Base-by-base conservation (phyloP, 2,797 vertebrate genomes). In the Chelmon rostratus region DNA sequence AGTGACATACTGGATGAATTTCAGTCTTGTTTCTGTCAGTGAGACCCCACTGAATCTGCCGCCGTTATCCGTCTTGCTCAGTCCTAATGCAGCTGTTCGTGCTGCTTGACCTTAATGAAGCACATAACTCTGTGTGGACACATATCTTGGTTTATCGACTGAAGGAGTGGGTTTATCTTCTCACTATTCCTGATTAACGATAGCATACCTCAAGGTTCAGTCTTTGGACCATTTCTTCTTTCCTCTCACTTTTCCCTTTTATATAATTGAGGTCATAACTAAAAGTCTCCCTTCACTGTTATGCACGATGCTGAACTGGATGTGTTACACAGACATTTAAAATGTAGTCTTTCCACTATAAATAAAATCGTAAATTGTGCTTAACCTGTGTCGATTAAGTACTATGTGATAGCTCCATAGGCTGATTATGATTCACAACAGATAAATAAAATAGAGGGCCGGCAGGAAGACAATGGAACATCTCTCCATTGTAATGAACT, bases 401-500 rank as follows among this genome's bases (percentile, higher is more conserved):
- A 31, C 28, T 21, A 23, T 57, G 52, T 50, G 59, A 49, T 21
- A 23, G 57, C 46, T 68, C 21, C 15, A 42, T 37, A 9, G 62
- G 35, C 66, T 76, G 66, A 79, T 78, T 56, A 47, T 70, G 44
- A 86, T 83, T 79, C 75, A 70, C 12, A 1, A 25, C 42, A 83
- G 77, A 84, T 76, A 52, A 59, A 75, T 81, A 47, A 74, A 76
- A 73, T 10, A 5, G 44, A 77, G 44, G 37, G 49, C 42, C 2
- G 47, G 46, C 40, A 23, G 57, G 40, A 56, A 47, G 73, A 66
- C 47, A 57, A 21, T 71, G 53, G 21, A 82, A 28, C 8, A 54
- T 73, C 50, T 5, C 46, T 82, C 54, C 31, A 52, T 73, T 82
- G 78, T 87, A 49, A 23, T 62, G 69, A 68, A 78, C 66, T 81